Percentiles rank a stretch among this genome's conserved stretches.
phyloP scores from a whole-genome alignment of 1,140 invertebrate genomes.

The Drosophila setifemur region DNA sequence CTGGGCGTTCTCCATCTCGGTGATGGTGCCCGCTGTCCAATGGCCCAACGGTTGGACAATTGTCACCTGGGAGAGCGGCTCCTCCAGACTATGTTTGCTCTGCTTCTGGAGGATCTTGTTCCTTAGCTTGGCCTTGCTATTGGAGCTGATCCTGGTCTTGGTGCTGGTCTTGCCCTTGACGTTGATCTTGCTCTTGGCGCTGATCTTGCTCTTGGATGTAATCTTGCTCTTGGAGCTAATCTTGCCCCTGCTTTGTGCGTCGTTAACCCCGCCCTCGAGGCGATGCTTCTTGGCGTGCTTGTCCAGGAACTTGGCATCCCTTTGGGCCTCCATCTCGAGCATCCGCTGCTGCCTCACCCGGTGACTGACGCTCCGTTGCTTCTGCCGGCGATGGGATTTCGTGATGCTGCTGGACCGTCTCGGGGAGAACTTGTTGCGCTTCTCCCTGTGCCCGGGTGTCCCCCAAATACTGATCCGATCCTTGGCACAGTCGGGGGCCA shows the following conservation, averaged over 20 bases:
- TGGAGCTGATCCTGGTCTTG: neutral
- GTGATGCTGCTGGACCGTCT: slow-evolving; percentile 2
- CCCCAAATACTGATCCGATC: slow-evolving; percentile 1
- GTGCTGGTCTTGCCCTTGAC: neutral
- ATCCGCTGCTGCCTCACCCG: slow-evolving; percentile 39
- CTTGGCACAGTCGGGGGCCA: slow-evolving; percentile 11
- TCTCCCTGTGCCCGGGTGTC: neutral
- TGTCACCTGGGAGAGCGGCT: too few relatives aligned
- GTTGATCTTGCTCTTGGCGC: neutral
- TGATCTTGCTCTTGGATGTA: neutral
- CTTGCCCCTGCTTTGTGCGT: neutral
- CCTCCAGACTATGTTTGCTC: neutral
- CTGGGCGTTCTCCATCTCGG: neutral
- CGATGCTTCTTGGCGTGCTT: slow-evolving; percentile 11
- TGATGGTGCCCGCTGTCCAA: slow-evolving; percentile 42
- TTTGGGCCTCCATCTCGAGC: slow-evolving; percentile 34
- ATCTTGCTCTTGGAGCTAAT: neutral
- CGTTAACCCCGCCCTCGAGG: slow-evolving; percentile 2
- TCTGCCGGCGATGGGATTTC: slow-evolving; percentile 12
- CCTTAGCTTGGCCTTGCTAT: neutral
- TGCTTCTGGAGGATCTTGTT: neutral
- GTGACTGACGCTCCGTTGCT: slow-evolving; percentile 5
- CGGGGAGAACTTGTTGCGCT: neutral
- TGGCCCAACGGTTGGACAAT: slow-evolving; percentile 19
- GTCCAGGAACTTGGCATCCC: slow-evolving; percentile 45